phyloP scores from a whole-genome alignment of 1,140 invertebrate genomes.

The Harpegnathos saltator region DNA sequence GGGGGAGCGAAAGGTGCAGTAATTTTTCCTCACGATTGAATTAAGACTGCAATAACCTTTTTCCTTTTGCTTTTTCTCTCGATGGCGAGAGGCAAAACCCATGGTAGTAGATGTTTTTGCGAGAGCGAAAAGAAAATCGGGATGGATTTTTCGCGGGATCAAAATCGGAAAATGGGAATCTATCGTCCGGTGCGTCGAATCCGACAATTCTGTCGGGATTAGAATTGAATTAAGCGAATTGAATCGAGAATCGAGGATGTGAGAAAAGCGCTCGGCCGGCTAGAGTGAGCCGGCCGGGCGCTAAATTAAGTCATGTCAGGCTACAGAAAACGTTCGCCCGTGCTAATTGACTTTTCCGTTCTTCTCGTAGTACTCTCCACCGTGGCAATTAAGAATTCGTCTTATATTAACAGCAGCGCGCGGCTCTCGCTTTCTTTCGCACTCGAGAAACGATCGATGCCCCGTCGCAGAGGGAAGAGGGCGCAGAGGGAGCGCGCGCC shows the following conservation, averaged over 20 bases:
- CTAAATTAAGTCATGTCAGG: constrained; percentile 67
- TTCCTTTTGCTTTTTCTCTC: constrained; percentile 12
- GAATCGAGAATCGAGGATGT: constrained; percentile 29
- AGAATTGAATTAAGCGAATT: constrained; percentile 64
- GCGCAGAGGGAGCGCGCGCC: no score
- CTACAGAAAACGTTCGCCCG: constrained; percentile 49
- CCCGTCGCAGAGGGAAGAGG: no score
- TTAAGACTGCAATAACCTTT: not conserved
- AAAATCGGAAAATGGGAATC: not conserved
- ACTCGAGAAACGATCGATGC: not conserved
- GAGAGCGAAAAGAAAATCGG: not conserved
- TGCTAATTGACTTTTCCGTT: constrained; percentile 67
- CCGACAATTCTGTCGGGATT: constrained; percentile 8
- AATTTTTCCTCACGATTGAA: not conserved
- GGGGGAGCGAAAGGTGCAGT: not conserved
- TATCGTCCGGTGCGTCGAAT: constrained; percentile 4
- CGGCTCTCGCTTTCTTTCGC: not conserved
- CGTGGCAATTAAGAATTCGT: constrained; percentile 52
- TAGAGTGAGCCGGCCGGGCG: not conserved
- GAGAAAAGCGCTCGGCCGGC: constrained; percentile 29
- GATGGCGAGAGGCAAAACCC: not conserved
- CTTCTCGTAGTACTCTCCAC: constrained; percentile 40
- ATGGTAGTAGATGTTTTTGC: constrained; percentile 21
- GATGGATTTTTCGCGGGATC: not conserved
- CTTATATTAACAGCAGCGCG: constrained; percentile 2